These are phyloP conservation scores for Scomberomorus guttatus DNA, from an alignment of 2,797 vertebrate species.

Conservation along the genomic window DNA sequence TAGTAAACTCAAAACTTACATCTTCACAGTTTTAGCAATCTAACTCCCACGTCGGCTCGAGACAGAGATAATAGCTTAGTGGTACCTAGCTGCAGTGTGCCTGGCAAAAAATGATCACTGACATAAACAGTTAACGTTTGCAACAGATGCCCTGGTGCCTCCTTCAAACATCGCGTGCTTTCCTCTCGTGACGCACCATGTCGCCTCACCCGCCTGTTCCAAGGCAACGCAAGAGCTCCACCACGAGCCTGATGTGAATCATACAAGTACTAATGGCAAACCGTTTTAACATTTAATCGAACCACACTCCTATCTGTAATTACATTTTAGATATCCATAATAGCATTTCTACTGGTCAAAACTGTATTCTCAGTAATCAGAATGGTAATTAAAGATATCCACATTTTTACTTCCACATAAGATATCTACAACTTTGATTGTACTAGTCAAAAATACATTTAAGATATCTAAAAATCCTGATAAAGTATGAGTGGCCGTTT, in stretches of 20 bases:
- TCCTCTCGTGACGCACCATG: conserved; percentile 8
- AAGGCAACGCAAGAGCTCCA: conserved; percentile 20
- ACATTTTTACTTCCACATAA: too few species aligned
- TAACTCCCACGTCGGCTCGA: conserved; percentile 38
- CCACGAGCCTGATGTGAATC: not conserved
- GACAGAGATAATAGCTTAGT: not conserved
- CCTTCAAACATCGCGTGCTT: conserved; percentile 11
- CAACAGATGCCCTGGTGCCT: conserved; percentile 13
- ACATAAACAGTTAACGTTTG: conserved; percentile 64
- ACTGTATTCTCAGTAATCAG: too few species aligned
- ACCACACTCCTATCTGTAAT: too few species aligned
- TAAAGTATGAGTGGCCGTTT: too few species aligned
- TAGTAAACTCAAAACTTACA: conserved; percentile 72
- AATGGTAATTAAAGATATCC: too few species aligned
- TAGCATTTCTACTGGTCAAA: too few species aligned
- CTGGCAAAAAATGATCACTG: conserved; percentile 35
- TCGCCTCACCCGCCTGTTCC: not conserved
- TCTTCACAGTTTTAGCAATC: conserved; percentile 55
- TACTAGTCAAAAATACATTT: too few species aligned
- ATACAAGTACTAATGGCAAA: too few species aligned
- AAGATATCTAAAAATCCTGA: too few species aligned
- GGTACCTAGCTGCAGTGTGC: conserved; percentile 13
- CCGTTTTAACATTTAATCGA: too few species aligned
- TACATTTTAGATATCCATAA: too few species aligned
- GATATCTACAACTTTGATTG: too few species aligned